These are phyloP conservation scores for Pristionchus pacificus DNA, from an alignment of 1,140 invertebrate genomes.

Conservation along the genomic window DNA sequence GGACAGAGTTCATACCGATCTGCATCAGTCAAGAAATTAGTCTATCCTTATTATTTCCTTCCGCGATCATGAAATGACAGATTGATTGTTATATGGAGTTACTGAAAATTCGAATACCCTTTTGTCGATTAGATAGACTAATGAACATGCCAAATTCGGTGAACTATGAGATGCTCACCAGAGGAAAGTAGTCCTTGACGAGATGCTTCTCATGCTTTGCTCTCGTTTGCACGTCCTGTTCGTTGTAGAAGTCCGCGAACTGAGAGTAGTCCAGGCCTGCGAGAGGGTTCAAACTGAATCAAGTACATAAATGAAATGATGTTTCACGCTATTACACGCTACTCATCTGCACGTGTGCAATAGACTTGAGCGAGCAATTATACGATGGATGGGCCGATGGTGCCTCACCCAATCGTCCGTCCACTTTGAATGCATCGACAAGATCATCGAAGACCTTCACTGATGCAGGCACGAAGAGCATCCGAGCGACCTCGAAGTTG, in stretches of 20 bases:
- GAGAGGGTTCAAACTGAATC: not conserved
- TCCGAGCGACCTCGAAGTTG: not conserved
- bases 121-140: too few species aligned
- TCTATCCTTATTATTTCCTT: not conserved
- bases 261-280: not conserved
- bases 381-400: too few species aligned
- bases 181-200: not conserved
- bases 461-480: not conserved
- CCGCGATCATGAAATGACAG: too few species aligned
- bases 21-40: not conserved
- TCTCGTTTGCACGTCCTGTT: not conserved
- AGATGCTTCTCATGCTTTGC: not conserved
- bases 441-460: not conserved
- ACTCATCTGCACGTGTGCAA: not conserved
- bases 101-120: too few species aligned
- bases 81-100: too few species aligned
- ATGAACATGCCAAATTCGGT: too few species aligned
- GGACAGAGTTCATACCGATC: not conserved
- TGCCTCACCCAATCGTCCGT: too few species aligned
- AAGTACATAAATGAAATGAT: not conserved
- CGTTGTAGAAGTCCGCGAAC: not conserved
- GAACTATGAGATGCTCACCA: not conserved
- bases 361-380: not conserved
- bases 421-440: not conserved
- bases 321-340: not conserved